Evolutionary conservation across 23 tunicate genomes (phyloP).

Genomic region (Halocynthia roretzi): DNA sequence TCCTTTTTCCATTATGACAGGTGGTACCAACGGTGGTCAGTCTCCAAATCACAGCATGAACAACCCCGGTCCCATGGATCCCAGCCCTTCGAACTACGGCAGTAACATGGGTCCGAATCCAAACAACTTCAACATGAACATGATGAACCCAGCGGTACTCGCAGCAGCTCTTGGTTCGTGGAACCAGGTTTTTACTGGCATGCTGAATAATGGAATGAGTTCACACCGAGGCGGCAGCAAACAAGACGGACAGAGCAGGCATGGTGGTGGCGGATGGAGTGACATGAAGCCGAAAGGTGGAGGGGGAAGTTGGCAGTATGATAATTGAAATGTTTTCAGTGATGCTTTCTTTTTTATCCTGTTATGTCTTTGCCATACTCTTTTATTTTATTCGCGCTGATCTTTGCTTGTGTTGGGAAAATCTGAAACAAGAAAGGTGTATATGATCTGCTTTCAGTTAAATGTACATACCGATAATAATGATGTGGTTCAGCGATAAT

Average conservation of each 20-base stretch:
- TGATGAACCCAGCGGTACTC: slow-evolving; percentile 73
- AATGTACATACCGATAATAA: no score
- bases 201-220: slow-evolving; percentile 29
- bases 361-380: no score
- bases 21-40: slow-evolving; percentile 1
- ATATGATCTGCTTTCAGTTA: no score
- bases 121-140: slow-evolving; percentile 33
- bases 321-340: background rate
- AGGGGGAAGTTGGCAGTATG: slow-evolving; percentile 9
- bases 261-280: background rate
- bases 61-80: background rate
- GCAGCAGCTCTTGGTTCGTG: slow-evolving; percentile 87
- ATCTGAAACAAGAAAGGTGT: no score
- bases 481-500: no score
- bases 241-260: slow-evolving; percentile 23
- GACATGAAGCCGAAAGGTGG: slow-evolving; percentile 4
- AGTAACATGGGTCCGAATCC: slow-evolving; percentile 5
- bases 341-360: no score
- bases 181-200: slow-evolving; percentile 69
- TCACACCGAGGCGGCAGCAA: slow-evolving; percentile 10
- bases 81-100: slow-evolving; percentile 19
- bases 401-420: no score
- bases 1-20: background rate
- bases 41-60: background rate
- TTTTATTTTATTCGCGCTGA: no score